Base-by-base conservation (phyloP, 2,888 invertebrate species). In the Lepidocyrtinus sp. region DNA sequence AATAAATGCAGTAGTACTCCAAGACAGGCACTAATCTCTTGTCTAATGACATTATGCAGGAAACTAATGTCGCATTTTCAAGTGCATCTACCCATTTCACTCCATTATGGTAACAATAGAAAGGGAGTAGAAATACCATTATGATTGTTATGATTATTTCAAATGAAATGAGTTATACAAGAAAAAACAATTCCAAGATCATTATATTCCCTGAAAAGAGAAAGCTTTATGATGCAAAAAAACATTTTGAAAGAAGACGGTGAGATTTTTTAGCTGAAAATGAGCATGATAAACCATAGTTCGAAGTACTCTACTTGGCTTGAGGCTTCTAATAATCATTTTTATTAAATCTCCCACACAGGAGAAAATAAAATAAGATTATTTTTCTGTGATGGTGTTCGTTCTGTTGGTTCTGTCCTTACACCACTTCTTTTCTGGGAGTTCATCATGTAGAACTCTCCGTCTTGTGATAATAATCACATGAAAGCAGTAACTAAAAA, bases 381-480 rank as follows among this genome's bases (percentile, higher is more conserved):
- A 36, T 36, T 5, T 36, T 36, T 7, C 36, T 7, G 12, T 7
- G 36, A 36, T 36, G 36, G 12, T 36, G 36, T 36, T 36, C 12
- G 36, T 36, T 12, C 36, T 36, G 5, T 12, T 36, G 5, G 5
- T 36, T 36, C 36, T 36, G 5, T 36, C 12, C 36, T 36, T 36
- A n/a, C n/a, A n/a, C 36, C 12, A 7, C 36, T 36, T 36, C 36
- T 36, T 5, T 12, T 36, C 36, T 36, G 55, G 55, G 55, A 55
- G 55, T 17, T 55, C 55, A 55, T 55, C 55, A 55, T 55, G 5
- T 17, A 7, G n/a, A 36, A 36, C 70, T 70, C 75, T 61, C 21
- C 55, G 69, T 75, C 59, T 70, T 75, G 71, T 70, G 71, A 77
- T 77, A 70, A 77, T 77, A 77, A 77, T 77, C 77, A 71, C 77